A percentile compares a stretch with the other conserved stretches of the same genome.
These are phyloP conservation scores for Bembecia ichneumoniformis DNA, from an alignment of 2,888 invertebrate species.

Conservation along the genomic window DNA sequence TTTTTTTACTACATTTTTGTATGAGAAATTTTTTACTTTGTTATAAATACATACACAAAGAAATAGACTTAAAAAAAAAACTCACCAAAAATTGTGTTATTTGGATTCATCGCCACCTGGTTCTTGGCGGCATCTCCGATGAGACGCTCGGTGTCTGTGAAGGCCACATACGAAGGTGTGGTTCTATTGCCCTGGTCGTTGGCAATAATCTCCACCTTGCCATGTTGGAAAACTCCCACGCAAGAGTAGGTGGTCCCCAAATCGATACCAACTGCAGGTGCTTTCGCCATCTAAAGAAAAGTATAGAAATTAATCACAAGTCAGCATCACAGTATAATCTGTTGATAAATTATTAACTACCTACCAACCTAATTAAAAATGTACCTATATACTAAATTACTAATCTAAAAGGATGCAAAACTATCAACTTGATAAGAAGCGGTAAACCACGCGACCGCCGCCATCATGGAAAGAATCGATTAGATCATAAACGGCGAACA, in stretches of 20 bases:
- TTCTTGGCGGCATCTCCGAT: constrained; percentile 89
- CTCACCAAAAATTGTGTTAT: constrained; percentile 88
- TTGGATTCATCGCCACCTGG: constrained; percentile 90
- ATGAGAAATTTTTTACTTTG: too few relatives aligned
- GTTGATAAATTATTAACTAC: too few relatives aligned
- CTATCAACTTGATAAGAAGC: background rate
- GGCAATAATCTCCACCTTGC: constrained; percentile 91
- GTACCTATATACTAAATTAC: too few relatives aligned
- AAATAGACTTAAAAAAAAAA: constrained; percentile 6
- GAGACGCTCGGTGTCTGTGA: constrained; percentile 86
- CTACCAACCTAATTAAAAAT: too few relatives aligned
- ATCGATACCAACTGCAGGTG: constrained; percentile 95
- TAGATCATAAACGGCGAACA: constrained; percentile 18
- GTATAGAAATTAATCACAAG: background rate
- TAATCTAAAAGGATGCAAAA: background rate
- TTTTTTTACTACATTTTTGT: too few relatives aligned
- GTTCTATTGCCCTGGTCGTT: constrained; percentile 93
- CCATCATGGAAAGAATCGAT: constrained; percentile 45
- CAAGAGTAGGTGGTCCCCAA: constrained; percentile 96
- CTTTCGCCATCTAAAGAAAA: constrained; percentile 74
- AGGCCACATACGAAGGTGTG: constrained; percentile 88
- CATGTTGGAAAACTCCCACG: constrained; percentile 93
- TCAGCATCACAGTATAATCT: too few relatives aligned
- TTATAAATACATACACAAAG: background rate
- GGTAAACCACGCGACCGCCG: constrained; percentile 16